These are phyloP conservation scores for Pantala flavescens DNA, from an alignment of 1,140 invertebrate genomes.

Conservation along the genomic window DNA sequence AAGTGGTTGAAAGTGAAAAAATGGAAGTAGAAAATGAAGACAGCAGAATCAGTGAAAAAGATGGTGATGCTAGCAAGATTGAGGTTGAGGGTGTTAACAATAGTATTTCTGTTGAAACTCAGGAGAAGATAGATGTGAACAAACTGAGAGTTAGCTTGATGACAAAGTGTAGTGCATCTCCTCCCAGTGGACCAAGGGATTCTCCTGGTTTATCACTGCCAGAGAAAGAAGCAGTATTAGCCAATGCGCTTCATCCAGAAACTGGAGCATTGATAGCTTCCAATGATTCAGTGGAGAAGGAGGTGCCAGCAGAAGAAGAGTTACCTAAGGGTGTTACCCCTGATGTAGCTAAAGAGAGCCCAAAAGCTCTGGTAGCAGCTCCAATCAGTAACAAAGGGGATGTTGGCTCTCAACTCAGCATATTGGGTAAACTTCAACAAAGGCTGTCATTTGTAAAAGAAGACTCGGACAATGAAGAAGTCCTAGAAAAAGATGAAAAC, in stretches of 20 bases:
- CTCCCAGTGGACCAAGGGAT: no score
- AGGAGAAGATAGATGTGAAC: neutral
- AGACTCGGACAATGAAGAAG: conserved; percentile 13
- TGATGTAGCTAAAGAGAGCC: neutral
- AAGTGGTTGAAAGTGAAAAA: neutral
- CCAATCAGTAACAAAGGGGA: neutral
- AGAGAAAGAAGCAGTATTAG: no score
- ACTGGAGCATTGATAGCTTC: no score
- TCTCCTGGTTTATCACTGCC: no score
- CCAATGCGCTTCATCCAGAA: no score
- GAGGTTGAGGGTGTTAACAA: no score
- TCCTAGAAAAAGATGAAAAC: conserved; percentile 14
- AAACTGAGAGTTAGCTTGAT: neutral
- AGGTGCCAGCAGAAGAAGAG: no score
- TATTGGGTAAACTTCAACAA: conserved; percentile 17
- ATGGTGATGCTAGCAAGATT: no score
- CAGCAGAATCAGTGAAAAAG: neutral
- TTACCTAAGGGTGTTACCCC: no score
- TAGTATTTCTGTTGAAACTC: neutral
- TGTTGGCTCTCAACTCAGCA: neutral
- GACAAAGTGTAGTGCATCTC: neutral
- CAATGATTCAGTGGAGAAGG: no score
- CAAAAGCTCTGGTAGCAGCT: neutral
- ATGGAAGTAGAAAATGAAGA: neutral
- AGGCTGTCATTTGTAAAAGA: conserved; percentile 11